Base-by-base conservation (phyloP, 2,797 vertebrate genomes). In the Huso huso region DNA sequence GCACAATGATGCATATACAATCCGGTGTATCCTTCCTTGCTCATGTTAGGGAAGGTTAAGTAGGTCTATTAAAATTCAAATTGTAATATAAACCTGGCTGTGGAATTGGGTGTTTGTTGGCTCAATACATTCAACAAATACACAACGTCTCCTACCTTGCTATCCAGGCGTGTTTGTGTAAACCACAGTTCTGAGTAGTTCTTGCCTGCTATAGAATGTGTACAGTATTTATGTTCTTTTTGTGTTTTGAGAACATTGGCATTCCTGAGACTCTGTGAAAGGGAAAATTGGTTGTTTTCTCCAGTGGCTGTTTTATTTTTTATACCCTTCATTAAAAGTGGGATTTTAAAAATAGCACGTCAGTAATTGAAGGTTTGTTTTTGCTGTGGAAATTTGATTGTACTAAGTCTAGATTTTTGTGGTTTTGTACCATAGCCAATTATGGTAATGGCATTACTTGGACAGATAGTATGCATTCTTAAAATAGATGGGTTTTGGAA, bases 401-500 rank as follows among this genome's bases (percentile, higher is more conserved):
- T 10, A 48, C 13, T 6, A 48, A 13, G 37, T 7, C 59, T 13
- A 12, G 58, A 49, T 51, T n/a, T 18, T 18, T 7, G 57, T 77
- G 53, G 37, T 65, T 37, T 49, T 10, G 18, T 52, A 51, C 61
- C 65, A 48, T 23, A 66, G 66, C 48, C 65, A 63, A 60, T 65
- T 50, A 62, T 71, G 66, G 53, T 72, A 57, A 72, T 60, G 61
- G 65, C 9, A 10, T 48, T 62, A 49, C n/a, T 63, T 63, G 68
- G 61, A 69, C 69, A 68, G 76, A 79, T 77, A 67, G 77, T 78
- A 71, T 64, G 11, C 68, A 13, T 68, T 80, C 74, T 74, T 75
- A 61, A 76, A 80, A 71, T 71, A 73, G 73, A 78, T 64, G 49
- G 51, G 58, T 18, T 37, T 37, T 37, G 23, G 15, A 18, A 18